Evolutionary conservation across 30 jellyfish, hydroid and myxozoan genomes (phyloP).

Genomic region (Hydra vulgaris): DNA sequence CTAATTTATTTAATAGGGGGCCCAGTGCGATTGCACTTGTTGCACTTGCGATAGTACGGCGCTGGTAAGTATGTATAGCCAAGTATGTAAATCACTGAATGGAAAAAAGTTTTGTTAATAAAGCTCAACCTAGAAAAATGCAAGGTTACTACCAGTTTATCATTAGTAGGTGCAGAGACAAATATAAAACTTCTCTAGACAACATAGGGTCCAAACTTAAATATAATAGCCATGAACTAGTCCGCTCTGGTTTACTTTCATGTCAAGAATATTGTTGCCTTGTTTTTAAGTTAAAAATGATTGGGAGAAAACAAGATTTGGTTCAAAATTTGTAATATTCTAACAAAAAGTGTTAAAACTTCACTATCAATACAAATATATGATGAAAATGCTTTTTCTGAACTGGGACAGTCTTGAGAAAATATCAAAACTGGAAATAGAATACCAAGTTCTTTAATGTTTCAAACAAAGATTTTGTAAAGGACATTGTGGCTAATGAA

Average conservation of each 20-base stretch:
- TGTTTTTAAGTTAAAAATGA: not conserved
- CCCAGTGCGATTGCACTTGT: too few relatives aligned
- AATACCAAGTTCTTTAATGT: too few relatives aligned
- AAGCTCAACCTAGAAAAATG: too few relatives aligned
- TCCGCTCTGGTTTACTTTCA: too few relatives aligned
- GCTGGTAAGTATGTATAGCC: too few relatives aligned
- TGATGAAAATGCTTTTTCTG: not conserved
- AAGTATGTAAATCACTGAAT: too few relatives aligned
- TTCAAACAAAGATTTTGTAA: too few relatives aligned
- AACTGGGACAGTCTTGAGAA: not conserved
- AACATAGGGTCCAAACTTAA: not conserved
- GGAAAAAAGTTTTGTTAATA: too few relatives aligned
- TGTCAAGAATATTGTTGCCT: too few relatives aligned
- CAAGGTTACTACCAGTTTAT: not conserved
- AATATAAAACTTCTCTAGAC: not conserved
- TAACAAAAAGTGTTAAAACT: not conserved
- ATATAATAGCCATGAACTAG: not conserved
- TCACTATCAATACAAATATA: not conserved
- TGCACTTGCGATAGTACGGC: too few relatives aligned
- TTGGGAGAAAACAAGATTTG: not conserved
- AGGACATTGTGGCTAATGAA: too few relatives aligned
- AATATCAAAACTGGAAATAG: not conserved
- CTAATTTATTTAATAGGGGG: too few relatives aligned
- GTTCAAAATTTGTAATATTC: not conserved
- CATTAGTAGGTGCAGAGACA: not conserved